Evolutionary conservation across 2,113 vertebrate genomes (phyloP).

Genomic region (Pteropus alecto): DNA sequence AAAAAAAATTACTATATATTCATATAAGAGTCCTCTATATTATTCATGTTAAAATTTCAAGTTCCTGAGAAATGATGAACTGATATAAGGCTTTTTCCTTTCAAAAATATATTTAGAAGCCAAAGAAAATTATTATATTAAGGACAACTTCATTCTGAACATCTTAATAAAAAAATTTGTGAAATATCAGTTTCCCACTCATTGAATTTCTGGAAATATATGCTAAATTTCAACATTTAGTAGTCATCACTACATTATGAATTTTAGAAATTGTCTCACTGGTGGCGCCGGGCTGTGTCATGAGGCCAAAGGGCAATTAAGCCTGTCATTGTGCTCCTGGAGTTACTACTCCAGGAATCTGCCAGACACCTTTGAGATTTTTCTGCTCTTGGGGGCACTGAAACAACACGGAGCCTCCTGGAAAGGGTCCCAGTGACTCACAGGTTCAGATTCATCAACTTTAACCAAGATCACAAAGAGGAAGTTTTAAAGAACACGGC

Average conservation of each 20-base stretch:
- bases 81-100: not conserved
- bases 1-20: slow-evolving; percentile 11
- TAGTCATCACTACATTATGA: not conserved
- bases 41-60: slow-evolving; percentile 27
- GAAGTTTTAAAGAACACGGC: not conserved
- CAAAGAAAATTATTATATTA: slow-evolving; percentile 29
- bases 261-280: not conserved
- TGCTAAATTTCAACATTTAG: slow-evolving; percentile 44
- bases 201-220: slow-evolving; percentile 3
- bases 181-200: slow-evolving; percentile 17
- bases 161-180: slow-evolving; percentile 43
- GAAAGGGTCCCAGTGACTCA: not conserved
- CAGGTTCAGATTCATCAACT: not conserved
- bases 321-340: not conserved
- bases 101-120: slow-evolving; percentile 52
- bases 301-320: not conserved
- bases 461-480: not conserved
- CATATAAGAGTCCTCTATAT: slow-evolving; percentile 31
- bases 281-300: not conserved
- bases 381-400: not conserved
- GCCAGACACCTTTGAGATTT: not conserved
- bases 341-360: not conserved
- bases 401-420: not conserved
- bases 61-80: slow-evolving; percentile 17
- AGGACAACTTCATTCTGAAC: not conserved